phyloP scores from a whole-genome alignment of 92 coral and sea anemone species.

The Galaxea fascicularis region DNA sequence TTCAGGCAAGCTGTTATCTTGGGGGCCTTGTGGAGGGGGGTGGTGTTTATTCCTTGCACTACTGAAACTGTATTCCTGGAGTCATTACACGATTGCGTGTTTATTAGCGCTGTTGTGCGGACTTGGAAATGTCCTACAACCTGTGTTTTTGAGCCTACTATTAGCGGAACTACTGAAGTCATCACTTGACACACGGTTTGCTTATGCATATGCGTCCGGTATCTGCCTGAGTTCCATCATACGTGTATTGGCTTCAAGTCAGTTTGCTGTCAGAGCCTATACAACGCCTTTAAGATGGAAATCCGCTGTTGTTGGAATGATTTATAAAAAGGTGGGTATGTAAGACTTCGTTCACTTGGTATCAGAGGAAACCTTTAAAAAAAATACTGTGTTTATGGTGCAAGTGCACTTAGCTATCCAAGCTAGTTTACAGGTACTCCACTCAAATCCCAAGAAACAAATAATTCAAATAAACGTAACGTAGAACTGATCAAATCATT shows the following conservation, averaged over 20 bases:
- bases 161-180: constrained; percentile 48
- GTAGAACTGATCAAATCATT: no score
- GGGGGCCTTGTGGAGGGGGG: neutral
- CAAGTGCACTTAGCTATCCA: no score
- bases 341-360: neutral
- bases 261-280: constrained; percentile 23
- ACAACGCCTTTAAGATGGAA: constrained; percentile 60
- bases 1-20: neutral
- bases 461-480: no score
- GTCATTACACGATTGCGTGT: constrained; percentile 18
- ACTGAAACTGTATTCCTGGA: constrained; percentile 36
- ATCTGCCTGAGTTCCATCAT: constrained; percentile 52
- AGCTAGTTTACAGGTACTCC: no score
- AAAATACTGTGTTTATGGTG: no score
- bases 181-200: constrained; percentile 16
- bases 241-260: constrained; percentile 53
- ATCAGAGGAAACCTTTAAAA: no score
- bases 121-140: constrained; percentile 59
- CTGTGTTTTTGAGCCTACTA: constrained; percentile 59
- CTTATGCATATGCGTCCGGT: constrained; percentile 56
- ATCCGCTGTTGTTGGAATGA: constrained; percentile 59
- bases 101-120: constrained; percentile 37
- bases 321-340: constrained; percentile 44
- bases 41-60: constrained; percentile 41
- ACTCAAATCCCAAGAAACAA: no score